phyloP scores from a whole-genome alignment of 2,797 vertebrate genomes.

The Apogon hyalosoma region DNA sequence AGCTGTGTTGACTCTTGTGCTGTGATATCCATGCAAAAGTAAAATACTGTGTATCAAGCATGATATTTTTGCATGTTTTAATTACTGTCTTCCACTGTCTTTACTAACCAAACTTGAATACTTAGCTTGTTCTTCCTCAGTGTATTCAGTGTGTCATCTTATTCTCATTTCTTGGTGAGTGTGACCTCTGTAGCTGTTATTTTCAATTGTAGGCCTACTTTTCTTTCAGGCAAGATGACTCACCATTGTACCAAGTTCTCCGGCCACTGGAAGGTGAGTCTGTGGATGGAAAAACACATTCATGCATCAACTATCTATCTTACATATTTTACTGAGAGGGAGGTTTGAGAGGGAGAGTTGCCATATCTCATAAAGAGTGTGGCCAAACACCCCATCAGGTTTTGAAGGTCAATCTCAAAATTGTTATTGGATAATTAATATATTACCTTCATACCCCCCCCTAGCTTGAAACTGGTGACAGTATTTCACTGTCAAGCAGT shows the following conservation, averaged over 20 bases:
- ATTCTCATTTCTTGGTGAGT: not conserved
- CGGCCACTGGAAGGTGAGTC: conserved; percentile 93
- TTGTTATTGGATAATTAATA: no score
- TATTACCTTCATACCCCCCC: no score
- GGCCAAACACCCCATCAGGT: no score
- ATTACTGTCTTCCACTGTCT: not conserved
- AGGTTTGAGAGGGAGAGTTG: not conserved
- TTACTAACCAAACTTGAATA: not conserved
- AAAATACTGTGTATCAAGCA: not conserved
- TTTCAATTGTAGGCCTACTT: conserved; percentile 12
- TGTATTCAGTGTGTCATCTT: not conserved
- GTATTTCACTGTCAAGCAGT: no score
- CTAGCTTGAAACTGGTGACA: no score
- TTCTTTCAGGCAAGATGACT: conserved; percentile 84
- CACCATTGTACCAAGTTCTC: conserved; percentile 92
- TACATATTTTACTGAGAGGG: not conserved
- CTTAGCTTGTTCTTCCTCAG: not conserved
- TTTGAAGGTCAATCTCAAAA: no score
- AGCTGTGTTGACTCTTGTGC: not conserved
- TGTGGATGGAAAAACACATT: conserved; percentile 7
- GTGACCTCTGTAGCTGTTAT: not conserved
- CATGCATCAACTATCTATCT: conserved; percentile 3
- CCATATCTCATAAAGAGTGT: no score
- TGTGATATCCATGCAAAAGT: not conserved
- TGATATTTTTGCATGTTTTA: not conserved